These are phyloP conservation scores for Theretra japonica DNA, from an alignment of 2,888 invertebrate genomes.

Conservation along the genomic window DNA sequence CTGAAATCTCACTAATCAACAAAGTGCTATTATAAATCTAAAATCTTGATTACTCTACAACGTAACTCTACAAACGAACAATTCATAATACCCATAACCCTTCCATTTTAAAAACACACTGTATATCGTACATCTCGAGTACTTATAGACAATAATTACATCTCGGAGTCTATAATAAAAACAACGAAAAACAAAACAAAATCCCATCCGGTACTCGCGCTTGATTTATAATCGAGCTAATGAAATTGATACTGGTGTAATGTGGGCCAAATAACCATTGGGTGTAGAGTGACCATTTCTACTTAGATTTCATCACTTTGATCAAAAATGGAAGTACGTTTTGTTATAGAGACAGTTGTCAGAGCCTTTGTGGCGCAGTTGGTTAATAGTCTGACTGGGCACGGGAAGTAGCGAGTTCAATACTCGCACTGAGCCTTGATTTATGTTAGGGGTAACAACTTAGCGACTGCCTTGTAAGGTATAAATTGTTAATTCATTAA, in stretches of 20 bases:
- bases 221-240: conserved; percentile 72
- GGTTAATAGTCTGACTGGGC: background rate
- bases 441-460: no score
- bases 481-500: no score
- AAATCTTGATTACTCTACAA: no score
- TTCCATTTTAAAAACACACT: conserved; percentile 24
- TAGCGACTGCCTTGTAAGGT: no score
- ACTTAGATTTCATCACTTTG: no score
- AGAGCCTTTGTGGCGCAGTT: background rate
- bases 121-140: conserved; percentile 33
- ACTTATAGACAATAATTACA: conserved; percentile 62
- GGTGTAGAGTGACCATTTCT: conserved; percentile 44
- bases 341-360: background rate
- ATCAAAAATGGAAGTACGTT: no score
- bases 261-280: conserved; percentile 67
- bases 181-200: conserved; percentile 59
- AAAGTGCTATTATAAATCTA: no score
- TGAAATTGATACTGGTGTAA: conserved; percentile 78
- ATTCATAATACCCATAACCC: background rate
- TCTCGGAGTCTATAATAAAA: conserved; percentile 64
- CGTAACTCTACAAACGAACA: no score
- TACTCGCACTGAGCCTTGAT: no score
- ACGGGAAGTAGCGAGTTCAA: no score
- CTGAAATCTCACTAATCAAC: no score
- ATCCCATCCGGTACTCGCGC: conserved; percentile 68